Evolutionary conservation across 2,113 vertebrate species (phyloP).

Genomic region (Cyprinodon brontotheroides): DNA sequence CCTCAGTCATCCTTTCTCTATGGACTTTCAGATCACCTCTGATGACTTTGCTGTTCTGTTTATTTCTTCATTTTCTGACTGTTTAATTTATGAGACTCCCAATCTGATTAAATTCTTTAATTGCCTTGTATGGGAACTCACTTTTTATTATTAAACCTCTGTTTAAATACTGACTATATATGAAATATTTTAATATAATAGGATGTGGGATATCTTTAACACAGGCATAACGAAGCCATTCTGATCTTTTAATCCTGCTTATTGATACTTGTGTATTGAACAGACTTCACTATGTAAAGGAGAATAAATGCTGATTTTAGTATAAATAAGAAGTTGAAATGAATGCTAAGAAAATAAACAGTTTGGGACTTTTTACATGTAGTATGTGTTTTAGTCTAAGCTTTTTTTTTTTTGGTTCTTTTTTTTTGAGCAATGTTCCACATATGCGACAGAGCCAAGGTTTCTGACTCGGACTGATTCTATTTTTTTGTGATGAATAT

Average conservation of each 20-base stretch:
- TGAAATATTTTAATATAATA: conserved; percentile 84
- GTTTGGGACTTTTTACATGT: conserved; percentile 75
- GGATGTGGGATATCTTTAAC: conserved; percentile 79
- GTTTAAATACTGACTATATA: conserved; percentile 76
- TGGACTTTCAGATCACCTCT: conserved; percentile 55
- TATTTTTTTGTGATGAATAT: conserved; percentile 42
- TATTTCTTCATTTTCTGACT: conserved; percentile 35
- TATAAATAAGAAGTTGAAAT: conserved; percentile 69
- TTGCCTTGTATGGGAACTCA: conserved; percentile 80
- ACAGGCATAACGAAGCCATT: conserved; percentile 79
- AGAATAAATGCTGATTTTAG: conserved; percentile 76
- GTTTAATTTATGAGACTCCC: conserved; percentile 80
- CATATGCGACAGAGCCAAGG: not conserved
- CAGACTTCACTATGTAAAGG: conserved; percentile 72
- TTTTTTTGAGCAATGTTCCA: conserved; percentile 29
- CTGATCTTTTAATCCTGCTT: conserved; percentile 80
- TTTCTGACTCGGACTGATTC: conserved; percentile 46
- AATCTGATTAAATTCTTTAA: conserved; percentile 76
- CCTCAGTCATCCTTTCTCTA: conserved; percentile 30
- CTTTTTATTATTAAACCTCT: conserved; percentile 76
- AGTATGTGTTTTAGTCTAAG: conserved; percentile 54
- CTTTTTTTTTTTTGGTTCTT: conserved; percentile 4
- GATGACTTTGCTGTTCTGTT: conserved; percentile 53
- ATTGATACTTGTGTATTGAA: conserved; percentile 81
- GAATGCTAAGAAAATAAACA: conserved; percentile 72